Evolutionary conservation across 1,140 invertebrate species (phyloP).

Genomic region (Steinernema feltiae): DNA sequence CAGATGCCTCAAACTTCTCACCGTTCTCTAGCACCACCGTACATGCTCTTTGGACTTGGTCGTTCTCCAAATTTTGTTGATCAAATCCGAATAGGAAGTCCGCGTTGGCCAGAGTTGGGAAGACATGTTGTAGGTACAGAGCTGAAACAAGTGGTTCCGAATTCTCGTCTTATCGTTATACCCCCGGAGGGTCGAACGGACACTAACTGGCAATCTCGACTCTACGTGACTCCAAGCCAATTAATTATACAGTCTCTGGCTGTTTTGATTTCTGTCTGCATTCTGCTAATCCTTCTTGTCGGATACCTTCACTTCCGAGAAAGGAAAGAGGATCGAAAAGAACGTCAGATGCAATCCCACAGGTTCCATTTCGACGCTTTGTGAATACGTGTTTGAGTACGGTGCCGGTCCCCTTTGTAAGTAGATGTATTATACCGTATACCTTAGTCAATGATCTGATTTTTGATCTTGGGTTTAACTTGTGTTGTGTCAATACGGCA

Average conservation of each 20-base stretch:
- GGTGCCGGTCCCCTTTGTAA: too few species aligned
- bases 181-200: constrained; percentile 72
- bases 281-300: constrained; percentile 77
- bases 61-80: constrained; percentile 96
- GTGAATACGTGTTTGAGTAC: constrained; percentile 57
- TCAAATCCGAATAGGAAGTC: constrained; percentile 73
- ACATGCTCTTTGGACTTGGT: constrained; percentile 86
- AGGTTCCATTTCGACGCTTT: constrained; percentile 72
- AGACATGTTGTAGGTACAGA: constrained; percentile 57
- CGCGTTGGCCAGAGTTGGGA: constrained; percentile 57
- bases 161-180: constrained; percentile 91
- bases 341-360: constrained; percentile 77
- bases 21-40: constrained; percentile 82
- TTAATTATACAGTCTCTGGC: constrained; percentile 82
- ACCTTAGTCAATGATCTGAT: too few species aligned
- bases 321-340: constrained; percentile 74
- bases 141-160: constrained; percentile 90
- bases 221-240: constrained; percentile 92
- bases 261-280: constrained; percentile 78
- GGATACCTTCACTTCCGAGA: constrained; percentile 85
- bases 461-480: too few species aligned
- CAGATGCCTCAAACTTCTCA: constrained; percentile 88
- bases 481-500: too few species aligned
- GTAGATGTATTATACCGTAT: too few species aligned
- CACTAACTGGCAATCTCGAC: constrained; percentile 77